Base-by-base conservation (phyloP, 2,797 vertebrate genomes). In the Momotus momota region DNA sequence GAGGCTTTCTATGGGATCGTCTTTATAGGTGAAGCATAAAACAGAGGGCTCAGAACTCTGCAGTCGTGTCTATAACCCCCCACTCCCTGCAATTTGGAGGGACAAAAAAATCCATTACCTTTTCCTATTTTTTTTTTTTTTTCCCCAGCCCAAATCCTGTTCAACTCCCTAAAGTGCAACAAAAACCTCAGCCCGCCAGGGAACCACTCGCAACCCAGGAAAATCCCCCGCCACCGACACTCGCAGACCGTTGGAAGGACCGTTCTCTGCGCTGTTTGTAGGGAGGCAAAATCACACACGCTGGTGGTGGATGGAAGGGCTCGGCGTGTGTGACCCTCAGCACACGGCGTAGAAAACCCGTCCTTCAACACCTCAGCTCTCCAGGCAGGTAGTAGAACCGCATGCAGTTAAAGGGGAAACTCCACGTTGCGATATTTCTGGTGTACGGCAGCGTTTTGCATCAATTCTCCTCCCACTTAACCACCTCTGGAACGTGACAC, bases 381-480 rank as follows among this genome's bases (percentile, higher is more conserved):
- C 92, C 91, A 83, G 88, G 91, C 81, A 92, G 86, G 26, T 40
- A 19, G 21, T 46, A 57, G 87, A 71, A 33, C 10, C 1, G 35
- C 96, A 97, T 97, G 96, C 95, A 95, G 45, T 45, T 83, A 88
- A 93, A 95, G 94, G 93, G 92, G 95, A 90, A 89, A 94, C 96
- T 96, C 91, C 94, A 96, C 91, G 0, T 22, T 93, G 96, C 96
- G 0, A 2, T 88, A 78, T 96, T 96, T 78, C 90, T 52, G 1
- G 9, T 67, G 48, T 26, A 2, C 21, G 61, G 54, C 48, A 12
- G 22, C 0, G 15, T 26, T 81, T 69, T 40, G 25, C 14, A 38
- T 13, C 13, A 4, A 2, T 72, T 73, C 33, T 60, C 8, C 10
- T 81, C 67, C 55, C 16, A 2, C 27, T 52, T 5, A 41, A 60